A percentile compares a stretch with the other conserved stretches of the same genome.
Conservation (phyloP, 1,140 invertebrate genomes). For the Trypoxylus dichotomus region DNA sequence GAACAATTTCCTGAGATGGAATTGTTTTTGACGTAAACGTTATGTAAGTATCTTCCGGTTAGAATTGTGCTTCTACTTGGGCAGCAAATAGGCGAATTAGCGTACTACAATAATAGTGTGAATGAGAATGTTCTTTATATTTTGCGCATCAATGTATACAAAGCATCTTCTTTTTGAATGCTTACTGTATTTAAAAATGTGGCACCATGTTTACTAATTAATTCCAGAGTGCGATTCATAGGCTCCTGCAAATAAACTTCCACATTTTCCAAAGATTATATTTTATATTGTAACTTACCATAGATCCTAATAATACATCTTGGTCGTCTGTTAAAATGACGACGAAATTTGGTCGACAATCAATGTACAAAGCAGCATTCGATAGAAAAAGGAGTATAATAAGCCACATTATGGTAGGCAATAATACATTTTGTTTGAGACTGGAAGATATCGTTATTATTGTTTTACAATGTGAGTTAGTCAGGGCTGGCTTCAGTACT, state of each 20-base stretch:
- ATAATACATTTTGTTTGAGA: neutral
- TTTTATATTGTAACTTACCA: conserved; percentile 61
- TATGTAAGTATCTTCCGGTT: conserved; percentile 83
- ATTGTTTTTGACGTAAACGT: conserved; percentile 79
- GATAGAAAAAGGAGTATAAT: neutral
- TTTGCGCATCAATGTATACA: neutral
- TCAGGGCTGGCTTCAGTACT: neutral
- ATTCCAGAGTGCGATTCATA: conserved; percentile 63
- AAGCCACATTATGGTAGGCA: neutral
- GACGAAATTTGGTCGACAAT: conserved; percentile 69
- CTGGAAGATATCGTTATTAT: neutral
- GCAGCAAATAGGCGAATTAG: conserved; percentile 82
- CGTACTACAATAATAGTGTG: conserved; percentile 61
- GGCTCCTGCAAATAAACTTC: conserved; percentile 58
- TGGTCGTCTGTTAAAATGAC: conserved; percentile 86
- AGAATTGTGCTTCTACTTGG: conserved; percentile 86
- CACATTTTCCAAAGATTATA: neutral
- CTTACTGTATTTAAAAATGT: conserved; percentile 76
- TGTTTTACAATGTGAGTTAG: neutral
- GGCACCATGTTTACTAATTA: conserved; percentile 66
- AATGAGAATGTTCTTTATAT: neutral
- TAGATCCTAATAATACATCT: conserved; percentile 74
- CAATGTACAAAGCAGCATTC: conserved; percentile 33
- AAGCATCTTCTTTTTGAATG: too few species aligned
- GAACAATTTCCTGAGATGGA: conserved; percentile 76